Evolutionary conservation across 1,140 invertebrate species (phyloP).

Genomic region (Drosophila pachea): DNA sequence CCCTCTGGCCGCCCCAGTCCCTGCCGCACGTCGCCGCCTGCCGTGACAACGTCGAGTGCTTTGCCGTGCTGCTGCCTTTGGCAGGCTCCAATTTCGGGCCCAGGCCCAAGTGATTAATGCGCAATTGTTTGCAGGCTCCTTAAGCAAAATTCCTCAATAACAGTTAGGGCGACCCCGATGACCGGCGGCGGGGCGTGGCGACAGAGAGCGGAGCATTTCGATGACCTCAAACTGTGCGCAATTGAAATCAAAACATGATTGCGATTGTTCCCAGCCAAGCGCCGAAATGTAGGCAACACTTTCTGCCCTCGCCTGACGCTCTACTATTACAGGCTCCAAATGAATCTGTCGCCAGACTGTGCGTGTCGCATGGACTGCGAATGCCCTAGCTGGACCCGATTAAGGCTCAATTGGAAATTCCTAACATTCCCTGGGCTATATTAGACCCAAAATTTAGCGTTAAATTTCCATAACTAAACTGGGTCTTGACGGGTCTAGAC

Average conservation of each 20-base stretch:
- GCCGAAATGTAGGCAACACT: constrained; percentile 42
- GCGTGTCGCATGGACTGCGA: not conserved
- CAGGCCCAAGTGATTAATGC: constrained; percentile 62
- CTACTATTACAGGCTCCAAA: constrained; percentile 21
- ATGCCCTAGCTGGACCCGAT: not conserved
- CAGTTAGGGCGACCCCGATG: constrained; percentile 15
- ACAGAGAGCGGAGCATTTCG: not conserved
- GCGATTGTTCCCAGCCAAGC: constrained; percentile 9
- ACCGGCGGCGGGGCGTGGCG: not conserved
- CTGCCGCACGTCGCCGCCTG: not conserved
- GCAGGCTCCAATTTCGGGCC: constrained; percentile 23
- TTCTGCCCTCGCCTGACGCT: constrained; percentile 23
- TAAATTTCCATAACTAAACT: no score
- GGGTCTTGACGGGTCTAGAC: no score
- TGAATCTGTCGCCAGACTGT: constrained; percentile 31
- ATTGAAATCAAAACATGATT: constrained; percentile 40
- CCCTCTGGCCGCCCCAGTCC: not conserved
- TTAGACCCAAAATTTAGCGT: no score
- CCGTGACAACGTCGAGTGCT: constrained; percentile 13
- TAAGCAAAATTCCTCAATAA: constrained; percentile 63
- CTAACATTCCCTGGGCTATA: no score
- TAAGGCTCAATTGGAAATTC: not conserved
- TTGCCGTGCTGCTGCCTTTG: constrained; percentile 25
- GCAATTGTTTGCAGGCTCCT: constrained; percentile 69
- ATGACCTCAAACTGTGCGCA: constrained; percentile 24